These are phyloP conservation scores for Hemichromis elongatus DNA, from an alignment of 2,113 vertebrate species.

Conservation along the genomic window DNA sequence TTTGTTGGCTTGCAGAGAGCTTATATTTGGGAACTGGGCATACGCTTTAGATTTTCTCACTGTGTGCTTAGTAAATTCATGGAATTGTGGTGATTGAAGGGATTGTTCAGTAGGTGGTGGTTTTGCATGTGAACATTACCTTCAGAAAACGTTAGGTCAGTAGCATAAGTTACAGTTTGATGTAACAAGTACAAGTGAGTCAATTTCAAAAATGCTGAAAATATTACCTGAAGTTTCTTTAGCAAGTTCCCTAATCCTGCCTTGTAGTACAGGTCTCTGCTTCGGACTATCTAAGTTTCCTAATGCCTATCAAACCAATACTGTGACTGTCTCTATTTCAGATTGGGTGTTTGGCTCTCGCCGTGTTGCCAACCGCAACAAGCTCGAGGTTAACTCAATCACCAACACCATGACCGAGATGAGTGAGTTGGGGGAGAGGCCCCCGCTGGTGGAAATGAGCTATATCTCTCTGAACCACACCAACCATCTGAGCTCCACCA, in stretches of 20 bases:
- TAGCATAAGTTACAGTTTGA: neutral
- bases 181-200: neutral
- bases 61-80: neutral
- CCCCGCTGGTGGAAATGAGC: constrained; percentile 41
- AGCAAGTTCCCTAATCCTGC: neutral
- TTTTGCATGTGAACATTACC: neutral
- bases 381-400: constrained; percentile 79
- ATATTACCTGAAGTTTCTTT: neutral
- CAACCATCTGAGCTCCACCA: neutral
- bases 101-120: neutral
- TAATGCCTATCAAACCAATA: neutral
- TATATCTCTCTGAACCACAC: constrained; percentile 55
- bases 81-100: neutral
- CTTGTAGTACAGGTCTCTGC: neutral
- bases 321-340: constrained; percentile 35
- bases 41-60: neutral
- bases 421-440: constrained; percentile 46
- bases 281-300: neutral
- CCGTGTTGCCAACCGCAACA: constrained; percentile 68
- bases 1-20: neutral
- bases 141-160: neutral
- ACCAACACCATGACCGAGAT: constrained; percentile 72
- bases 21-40: neutral
- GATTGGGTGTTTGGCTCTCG: constrained; percentile 78
- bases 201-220: neutral